Percentiles rank a stretch among this genome's conserved stretches.
Evolutionary conservation across 1,140 invertebrate species (phyloP).

Genomic region (Ceratosolen fusciceps): DNA sequence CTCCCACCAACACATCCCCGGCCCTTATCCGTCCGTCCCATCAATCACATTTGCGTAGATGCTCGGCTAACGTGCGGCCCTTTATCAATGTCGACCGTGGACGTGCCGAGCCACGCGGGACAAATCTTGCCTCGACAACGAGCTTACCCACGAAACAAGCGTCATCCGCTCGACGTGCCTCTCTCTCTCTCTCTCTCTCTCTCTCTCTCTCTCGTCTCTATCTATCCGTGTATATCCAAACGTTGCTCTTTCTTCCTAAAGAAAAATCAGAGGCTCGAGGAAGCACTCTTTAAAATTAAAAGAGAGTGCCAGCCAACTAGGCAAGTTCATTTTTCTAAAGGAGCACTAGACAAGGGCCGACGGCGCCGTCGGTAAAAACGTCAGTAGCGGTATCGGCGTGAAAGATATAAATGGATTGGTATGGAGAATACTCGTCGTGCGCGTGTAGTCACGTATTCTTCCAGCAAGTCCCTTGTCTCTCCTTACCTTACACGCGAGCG

Average conservation of each 20-base stretch:
- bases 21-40: neutral
- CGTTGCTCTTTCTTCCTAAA: neutral
- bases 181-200: no score
- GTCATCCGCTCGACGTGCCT: no score
- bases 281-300: slow-evolving; percentile 6
- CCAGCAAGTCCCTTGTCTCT: neutral
- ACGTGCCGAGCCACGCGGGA: neutral
- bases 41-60: neutral
- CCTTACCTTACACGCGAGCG: neutral
- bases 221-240: no score
- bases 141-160: neutral
- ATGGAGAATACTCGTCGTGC: neutral
- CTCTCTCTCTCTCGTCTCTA: no score
- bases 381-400: neutral
- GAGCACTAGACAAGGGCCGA: neutral
- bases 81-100: neutral
- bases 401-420: neutral
- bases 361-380: no score
- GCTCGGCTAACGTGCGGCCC: neutral
- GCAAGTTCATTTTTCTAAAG: neutral
- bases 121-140: neutral
- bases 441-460: neutral
- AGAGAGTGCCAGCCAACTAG: neutral
- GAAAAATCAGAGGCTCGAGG: neutral
- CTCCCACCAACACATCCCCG: neutral